Evolutionary conservation across 2,113 vertebrate genomes (phyloP).

Genomic region (Seriola rivoliana): DNA sequence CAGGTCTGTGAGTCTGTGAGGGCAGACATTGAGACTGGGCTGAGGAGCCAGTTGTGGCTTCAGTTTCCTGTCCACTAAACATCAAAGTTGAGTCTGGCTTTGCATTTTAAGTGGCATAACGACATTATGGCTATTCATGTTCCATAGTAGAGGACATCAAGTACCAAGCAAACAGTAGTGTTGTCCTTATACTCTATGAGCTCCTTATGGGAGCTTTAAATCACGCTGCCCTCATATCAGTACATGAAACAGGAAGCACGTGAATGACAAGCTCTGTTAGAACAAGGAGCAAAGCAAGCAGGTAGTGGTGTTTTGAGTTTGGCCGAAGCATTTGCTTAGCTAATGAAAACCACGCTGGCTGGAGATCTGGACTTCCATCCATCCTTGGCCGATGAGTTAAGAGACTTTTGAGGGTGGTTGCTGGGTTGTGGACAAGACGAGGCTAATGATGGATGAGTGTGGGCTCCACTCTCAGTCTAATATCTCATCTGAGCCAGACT

Average conservation of each 20-base stretch:
- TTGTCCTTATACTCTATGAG: background rate
- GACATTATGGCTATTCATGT: conserved; percentile 32
- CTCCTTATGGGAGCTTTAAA: conserved; percentile 22
- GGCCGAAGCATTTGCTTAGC: conserved; percentile 53
- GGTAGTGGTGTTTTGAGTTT: conserved; percentile 52
- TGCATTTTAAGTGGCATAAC: conserved; percentile 50
- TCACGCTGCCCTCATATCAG: background rate
- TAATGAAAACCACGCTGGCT: conserved; percentile 79
- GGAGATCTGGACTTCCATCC: conserved; percentile 57
- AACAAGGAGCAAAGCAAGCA: conserved; percentile 38
- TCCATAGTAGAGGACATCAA: background rate
- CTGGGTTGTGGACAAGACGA: conserved; percentile 66
- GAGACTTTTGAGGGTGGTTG: conserved; percentile 64
- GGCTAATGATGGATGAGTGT: conserved; percentile 77
- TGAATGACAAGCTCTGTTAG: conserved; percentile 24
- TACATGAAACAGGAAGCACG: conserved; percentile 17
- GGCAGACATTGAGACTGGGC: conserved; percentile 45
- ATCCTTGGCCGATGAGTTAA: conserved; percentile 65
- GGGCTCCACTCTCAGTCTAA: conserved; percentile 63
- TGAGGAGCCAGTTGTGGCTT: conserved; percentile 57
- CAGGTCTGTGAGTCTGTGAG: conserved; percentile 45
- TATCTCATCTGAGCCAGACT: conserved; percentile 65
- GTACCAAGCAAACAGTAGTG: background rate
- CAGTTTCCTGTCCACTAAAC: conserved; percentile 68
- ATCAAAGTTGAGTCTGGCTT: conserved; percentile 66